phyloP scores from a whole-genome alignment of 2,888 invertebrate genomes.

The Drosophila paramelanica region DNA sequence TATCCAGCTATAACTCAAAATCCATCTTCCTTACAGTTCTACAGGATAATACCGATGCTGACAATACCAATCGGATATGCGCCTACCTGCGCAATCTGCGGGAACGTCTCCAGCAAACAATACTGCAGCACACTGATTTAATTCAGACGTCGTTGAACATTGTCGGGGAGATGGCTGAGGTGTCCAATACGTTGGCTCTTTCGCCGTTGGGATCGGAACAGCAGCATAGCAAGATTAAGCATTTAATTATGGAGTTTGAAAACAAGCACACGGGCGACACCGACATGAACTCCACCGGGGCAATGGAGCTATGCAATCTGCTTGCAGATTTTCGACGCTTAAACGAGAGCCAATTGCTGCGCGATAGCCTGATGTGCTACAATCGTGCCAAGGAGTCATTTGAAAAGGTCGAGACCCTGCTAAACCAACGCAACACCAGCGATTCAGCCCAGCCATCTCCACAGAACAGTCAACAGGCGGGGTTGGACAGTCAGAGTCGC shows the following conservation, averaged over 20 bases:
- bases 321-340: slow-evolving; percentile 66
- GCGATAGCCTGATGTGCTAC: slow-evolving; percentile 65
- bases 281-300: slow-evolving; percentile 25
- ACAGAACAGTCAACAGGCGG: not conserved
- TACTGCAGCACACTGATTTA: slow-evolving; percentile 60
- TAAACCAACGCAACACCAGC: slow-evolving; percentile 9
- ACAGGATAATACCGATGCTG: slow-evolving; percentile 27
- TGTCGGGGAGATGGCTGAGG: slow-evolving; percentile 71
- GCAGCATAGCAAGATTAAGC: slow-evolving; percentile 60
- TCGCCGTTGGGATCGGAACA: slow-evolving; percentile 6
- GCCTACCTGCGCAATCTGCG: slow-evolving; percentile 68
- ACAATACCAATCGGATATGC: slow-evolving; percentile 61
- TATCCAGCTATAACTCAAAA: not conserved
- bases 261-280: slow-evolving; percentile 24
- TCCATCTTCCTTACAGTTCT: slow-evolving; percentile 15
- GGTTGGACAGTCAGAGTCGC: slow-evolving; percentile 11
- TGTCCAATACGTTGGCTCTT: slow-evolving; percentile 51
- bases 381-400: slow-evolving; percentile 72
- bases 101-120: slow-evolving; percentile 58
- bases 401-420: slow-evolving; percentile 54
- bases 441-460: not conserved
- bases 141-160: slow-evolving; percentile 66
- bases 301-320: slow-evolving; percentile 53
- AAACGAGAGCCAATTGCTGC: slow-evolving; percentile 65
- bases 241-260: slow-evolving; percentile 73